Percentiles rank a stretch among this genome's conserved stretches.
Evolutionary conservation across 2,797 vertebrate genomes (phyloP).

Genomic region (Crocidura indochinensis): DNA sequence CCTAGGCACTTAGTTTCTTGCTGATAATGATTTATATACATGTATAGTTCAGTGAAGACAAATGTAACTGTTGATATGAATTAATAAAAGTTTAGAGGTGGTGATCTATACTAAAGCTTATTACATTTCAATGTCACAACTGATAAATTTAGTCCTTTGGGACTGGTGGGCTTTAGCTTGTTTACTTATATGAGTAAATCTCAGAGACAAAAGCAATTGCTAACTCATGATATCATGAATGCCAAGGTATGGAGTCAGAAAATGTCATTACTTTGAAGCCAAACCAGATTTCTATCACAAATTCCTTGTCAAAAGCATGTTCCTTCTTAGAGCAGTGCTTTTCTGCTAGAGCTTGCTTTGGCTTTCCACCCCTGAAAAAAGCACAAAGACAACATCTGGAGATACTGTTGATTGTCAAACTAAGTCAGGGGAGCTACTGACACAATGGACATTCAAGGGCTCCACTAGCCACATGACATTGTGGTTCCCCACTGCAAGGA

Average conservation of each 20-base stretch:
- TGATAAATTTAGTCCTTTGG: conserved; percentile 71
- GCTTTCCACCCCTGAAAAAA: not conserved
- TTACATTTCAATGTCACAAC: conserved; percentile 66
- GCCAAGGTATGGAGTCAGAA: conserved; percentile 47
- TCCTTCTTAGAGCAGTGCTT: not conserved
- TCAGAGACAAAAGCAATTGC: conserved; percentile 25
- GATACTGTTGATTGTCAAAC: not conserved
- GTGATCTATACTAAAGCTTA: conserved; percentile 73
- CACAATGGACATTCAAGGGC: no score
- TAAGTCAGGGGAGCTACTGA: not conserved
- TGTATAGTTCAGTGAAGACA: conserved; percentile 32
- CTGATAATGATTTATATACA: conserved; percentile 72
- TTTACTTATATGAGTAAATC: conserved; percentile 71
- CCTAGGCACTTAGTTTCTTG: conserved; percentile 22
- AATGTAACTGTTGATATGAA: conserved; percentile 68
- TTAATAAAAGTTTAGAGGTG: conserved; percentile 60
- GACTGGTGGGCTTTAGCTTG: conserved; percentile 18
- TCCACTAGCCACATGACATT: no score
- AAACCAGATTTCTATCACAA: not conserved
- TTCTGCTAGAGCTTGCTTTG: not conserved
- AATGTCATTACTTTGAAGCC: conserved; percentile 29
- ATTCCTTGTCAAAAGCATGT: conserved; percentile 22
- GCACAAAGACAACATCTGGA: not conserved
- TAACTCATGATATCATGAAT: conserved; percentile 65
- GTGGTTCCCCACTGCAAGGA: not conserved